Evolutionary conservation across 2,113 vertebrate species (phyloP), one percentile per base, ranked within the genome.

Genomic region (Melanostigma gelatinosum): DNA sequence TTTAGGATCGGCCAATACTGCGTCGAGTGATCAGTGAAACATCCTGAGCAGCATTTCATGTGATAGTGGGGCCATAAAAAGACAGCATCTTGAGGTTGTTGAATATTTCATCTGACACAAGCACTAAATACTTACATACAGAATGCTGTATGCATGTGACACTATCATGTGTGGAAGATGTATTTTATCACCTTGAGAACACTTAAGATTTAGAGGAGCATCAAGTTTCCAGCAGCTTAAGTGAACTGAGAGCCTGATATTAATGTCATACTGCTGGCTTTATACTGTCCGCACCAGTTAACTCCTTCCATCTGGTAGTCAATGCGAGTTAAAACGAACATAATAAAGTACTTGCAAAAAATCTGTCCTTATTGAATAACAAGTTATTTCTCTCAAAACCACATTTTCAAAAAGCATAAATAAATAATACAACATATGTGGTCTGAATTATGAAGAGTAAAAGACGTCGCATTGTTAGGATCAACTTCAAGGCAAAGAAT

Each of bases 301-400:
- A 83, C 75, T 85, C 77, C 77, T 58, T 62, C 69, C 63, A 80
- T 70, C 24, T 32, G 69, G 73, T 75, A 32, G 46, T 64, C 40
- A 36, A 24, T 71, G 55, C 5, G 34, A 34, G 34, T 80, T 55
- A 69, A 84, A 88, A 87, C 80, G 80, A 83, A 82, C 72, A 84
- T 15, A 55, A 73, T 42, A 27, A 74, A 54, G 42, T 72, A 72
- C 10, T 15, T 61, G 36, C 12, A 77, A 9, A 42, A 13, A 52
- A 78, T 24, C 27, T 78, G 57, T 55, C 44, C 24, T 24, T 44
- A 13, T 8, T 6, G 52, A 54, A 11, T n/a, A 46, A 34, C 63
- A 70, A 6, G 10, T 57, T 32, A 38, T 27, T 73, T 77, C 50
- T 54, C 4, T 76, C n/a, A 34, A 80, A 75, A 82, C 57, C 75